Evolutionary conservation across 1,140 invertebrate genomes (phyloP).

Genomic region (Heterodera carotae): DNA sequence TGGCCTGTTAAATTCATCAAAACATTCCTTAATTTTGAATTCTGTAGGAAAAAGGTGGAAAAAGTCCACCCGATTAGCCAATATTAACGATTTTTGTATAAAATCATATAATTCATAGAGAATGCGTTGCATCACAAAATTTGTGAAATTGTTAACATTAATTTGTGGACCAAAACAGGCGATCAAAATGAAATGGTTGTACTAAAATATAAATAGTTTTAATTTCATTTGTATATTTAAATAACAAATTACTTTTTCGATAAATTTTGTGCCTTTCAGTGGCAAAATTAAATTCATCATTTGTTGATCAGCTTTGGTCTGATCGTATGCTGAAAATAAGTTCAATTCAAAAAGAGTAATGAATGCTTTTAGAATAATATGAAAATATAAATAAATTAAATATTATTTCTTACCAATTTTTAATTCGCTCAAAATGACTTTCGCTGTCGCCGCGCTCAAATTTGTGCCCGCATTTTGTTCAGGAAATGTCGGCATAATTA

Average conservation of each 20-base stretch:
- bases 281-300: not conserved
- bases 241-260: not conserved
- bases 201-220: not conserved
- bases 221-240: not conserved
- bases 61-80: not conserved
- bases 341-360: not conserved
- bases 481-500: slow-evolving; percentile 22
- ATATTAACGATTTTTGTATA: not conserved
- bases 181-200: not conserved
- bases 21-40: not conserved
- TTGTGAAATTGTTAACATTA: not conserved
- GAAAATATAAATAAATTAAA: not conserved
- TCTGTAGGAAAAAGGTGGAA: not conserved
- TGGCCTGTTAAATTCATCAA: not conserved
- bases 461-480: slow-evolving; percentile 16
- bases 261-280: not conserved
- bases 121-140: not conserved
- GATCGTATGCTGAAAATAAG: not conserved
- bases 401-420: not conserved
- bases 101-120: not conserved
- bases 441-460: slow-evolving; percentile 8
- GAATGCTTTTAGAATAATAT: not conserved
- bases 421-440: slow-evolving; percentile 13
- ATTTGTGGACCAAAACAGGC: not conserved
- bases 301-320: not conserved